Evolutionary conservation across 2,113 vertebrate genomes (phyloP), one percentile per base, ranked within the genome.

Genomic region (Prietella phreatophila): DNA sequence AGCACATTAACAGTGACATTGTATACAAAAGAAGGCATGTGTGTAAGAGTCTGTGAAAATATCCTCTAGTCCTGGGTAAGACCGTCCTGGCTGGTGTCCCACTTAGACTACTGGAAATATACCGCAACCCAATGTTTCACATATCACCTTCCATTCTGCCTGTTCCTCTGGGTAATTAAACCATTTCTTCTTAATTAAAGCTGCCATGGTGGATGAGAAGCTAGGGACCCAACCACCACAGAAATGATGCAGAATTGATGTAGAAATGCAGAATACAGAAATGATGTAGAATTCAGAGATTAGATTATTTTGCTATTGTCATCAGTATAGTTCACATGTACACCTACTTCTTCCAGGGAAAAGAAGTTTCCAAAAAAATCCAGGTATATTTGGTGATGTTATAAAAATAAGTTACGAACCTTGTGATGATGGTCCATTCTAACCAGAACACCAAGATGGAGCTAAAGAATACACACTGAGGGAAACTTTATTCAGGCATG

Each of bases 151-250:
- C 20, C 82, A 78, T 86, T 65, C 42, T 81, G 63, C 58, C 58
- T 67, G 17, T 30, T 89, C 83, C 76, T 80, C 22, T 22, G 88
- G 83, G 88, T 83, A 84, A 90, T 86, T 88, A 86, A 88, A 78
- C 82, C 36, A 78, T 89, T 73, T 87, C 86, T 76, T 58, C 61
- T 78, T 87, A 89, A 90, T 91, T 90, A 82, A 90, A 88, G 20
- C 80, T 79, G 75, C 60, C 33, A 83, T 10, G 53, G 47, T 85
- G 83, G 67, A 79, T 39, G 50, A 53, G 27, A 39, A 82, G 58
- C 60, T 36, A 76, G 67, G 83, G 85, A 89, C 75, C 85, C 60
- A 73, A 76, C 73, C 67, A 75, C 15, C 61, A 63, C 19, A 14
- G 69, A 71, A 60, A 19, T 9, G 39, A n/a, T n/a, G n/a, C n/a